phyloP scores from a whole-genome alignment of 2,888 invertebrate genomes.

The Chirona hameri region DNA sequence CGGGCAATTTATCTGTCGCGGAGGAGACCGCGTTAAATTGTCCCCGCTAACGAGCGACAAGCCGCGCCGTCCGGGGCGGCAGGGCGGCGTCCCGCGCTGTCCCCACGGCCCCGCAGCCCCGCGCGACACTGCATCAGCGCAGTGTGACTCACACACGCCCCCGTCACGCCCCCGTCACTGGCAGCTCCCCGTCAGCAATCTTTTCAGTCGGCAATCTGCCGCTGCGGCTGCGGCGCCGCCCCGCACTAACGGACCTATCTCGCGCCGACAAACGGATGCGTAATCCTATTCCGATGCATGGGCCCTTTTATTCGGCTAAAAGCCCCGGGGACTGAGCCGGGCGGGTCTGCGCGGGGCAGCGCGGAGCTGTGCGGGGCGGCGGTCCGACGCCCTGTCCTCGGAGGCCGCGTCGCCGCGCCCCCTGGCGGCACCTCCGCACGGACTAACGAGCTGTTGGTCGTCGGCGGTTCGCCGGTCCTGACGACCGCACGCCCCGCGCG shows the following conservation, averaged over 20 bases:
- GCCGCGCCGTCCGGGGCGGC: neutral
- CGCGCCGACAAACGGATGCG: neutral
- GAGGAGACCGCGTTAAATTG: slow-evolving; percentile 25
- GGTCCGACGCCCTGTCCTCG: neutral
- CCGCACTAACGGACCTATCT: neutral
- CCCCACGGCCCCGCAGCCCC: neutral
- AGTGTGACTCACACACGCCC: neutral
- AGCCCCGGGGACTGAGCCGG: slow-evolving; percentile 6
- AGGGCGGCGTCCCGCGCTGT: neutral
- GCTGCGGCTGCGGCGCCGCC: neutral
- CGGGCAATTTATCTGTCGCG: neutral
- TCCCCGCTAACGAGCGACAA: slow-evolving; percentile 12
- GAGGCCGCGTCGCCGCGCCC: no score
- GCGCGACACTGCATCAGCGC: neutral
- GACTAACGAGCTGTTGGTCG: neutral
- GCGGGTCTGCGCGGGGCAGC: neutral
- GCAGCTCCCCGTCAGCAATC: neutral
- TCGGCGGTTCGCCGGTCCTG: neutral
- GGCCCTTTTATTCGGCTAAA: neutral
- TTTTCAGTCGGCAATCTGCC: neutral
- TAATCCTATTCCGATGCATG: neutral
- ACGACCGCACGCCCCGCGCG: neutral
- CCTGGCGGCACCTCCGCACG: neutral
- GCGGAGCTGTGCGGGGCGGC: neutral
- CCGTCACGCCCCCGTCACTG: neutral